phyloP scores from a whole-genome alignment of 2,113 vertebrate species.

The Eupsittula cactorum region DNA sequence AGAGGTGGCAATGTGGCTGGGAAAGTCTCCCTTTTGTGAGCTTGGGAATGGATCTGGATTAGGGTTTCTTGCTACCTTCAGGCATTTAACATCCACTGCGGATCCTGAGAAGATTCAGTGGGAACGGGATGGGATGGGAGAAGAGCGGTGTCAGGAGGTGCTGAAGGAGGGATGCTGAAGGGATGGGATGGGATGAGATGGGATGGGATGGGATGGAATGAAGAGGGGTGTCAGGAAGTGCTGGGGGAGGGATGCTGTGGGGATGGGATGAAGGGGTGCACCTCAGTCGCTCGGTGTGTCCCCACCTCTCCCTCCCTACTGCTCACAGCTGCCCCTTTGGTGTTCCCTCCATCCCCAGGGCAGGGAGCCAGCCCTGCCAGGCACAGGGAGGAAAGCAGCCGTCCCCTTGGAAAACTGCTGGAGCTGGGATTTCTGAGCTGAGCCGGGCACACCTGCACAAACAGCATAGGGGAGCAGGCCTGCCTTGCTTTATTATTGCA shows the following conservation, averaged over 20 bases:
- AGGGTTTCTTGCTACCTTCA: background rate
- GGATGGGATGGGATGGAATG: background rate
- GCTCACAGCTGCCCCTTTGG: background rate
- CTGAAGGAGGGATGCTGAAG: background rate
- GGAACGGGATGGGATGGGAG: too few species aligned
- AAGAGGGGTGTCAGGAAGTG: background rate
- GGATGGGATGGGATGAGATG: background rate
- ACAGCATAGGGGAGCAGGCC: background rate
- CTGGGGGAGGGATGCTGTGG: background rate
- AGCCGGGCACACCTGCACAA: conserved; percentile 1
- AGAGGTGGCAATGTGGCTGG: background rate
- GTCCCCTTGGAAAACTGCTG: background rate
- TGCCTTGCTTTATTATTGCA: background rate
- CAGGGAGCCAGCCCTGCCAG: background rate
- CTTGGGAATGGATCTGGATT: background rate
- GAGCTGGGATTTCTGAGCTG: background rate
- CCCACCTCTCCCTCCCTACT: background rate
- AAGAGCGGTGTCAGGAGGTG: background rate
- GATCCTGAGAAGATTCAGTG: accelerated
- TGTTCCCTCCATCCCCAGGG: background rate
- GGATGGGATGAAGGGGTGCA: background rate
- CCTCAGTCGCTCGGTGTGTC: accelerated
- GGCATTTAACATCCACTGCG: background rate
- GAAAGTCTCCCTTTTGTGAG: background rate
- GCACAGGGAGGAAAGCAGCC: background rate